These are phyloP conservation scores for Cancer borealis DNA, from an alignment of 2,888 invertebrate genomes.

Conservation along the genomic window DNA sequence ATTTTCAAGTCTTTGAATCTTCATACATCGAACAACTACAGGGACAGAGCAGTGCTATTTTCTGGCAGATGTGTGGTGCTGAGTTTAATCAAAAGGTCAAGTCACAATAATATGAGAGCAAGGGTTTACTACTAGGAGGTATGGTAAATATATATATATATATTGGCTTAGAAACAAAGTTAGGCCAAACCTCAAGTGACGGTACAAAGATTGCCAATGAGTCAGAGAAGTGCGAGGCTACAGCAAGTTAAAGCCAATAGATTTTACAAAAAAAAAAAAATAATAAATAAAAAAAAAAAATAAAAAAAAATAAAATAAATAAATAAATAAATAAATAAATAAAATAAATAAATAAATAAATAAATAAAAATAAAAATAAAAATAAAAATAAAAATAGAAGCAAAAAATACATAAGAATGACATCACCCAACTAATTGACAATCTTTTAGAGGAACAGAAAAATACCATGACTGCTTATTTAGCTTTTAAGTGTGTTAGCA, in stretches of 20 bases:
- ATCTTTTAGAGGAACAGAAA: conserved; percentile 44
- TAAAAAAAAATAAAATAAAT: background rate
- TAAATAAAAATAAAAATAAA: background rate
- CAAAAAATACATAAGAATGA: conserved; percentile 5
- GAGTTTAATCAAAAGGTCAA: conserved; percentile 26
- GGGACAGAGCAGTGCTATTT: conserved; percentile 42
- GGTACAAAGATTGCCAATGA: conserved; percentile 58
- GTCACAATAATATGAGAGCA: conserved; percentile 28
- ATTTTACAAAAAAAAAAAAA: background rate
- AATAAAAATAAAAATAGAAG: background rate
- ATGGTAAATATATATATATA: conserved; percentile 15
- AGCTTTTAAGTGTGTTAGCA: conserved; percentile 31
- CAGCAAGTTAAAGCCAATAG: conserved; percentile 18
- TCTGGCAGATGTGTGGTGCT: conserved; percentile 55
- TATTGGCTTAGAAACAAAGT: conserved; percentile 36
- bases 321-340: too few relatives aligned
- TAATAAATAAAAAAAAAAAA: background rate
- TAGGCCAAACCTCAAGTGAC: conserved; percentile 57
- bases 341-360: too few relatives aligned
- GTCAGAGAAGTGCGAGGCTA: conserved; percentile 39
- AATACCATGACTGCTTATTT: background rate
- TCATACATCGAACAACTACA: conserved; percentile 31
- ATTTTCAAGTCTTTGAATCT: background rate
- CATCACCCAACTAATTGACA: conserved; percentile 53
- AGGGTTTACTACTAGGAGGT: conserved; percentile 4